phyloP scores from a whole-genome alignment of 1,140 invertebrate genomes.

The Panagrolaimus sp. region DNA sequence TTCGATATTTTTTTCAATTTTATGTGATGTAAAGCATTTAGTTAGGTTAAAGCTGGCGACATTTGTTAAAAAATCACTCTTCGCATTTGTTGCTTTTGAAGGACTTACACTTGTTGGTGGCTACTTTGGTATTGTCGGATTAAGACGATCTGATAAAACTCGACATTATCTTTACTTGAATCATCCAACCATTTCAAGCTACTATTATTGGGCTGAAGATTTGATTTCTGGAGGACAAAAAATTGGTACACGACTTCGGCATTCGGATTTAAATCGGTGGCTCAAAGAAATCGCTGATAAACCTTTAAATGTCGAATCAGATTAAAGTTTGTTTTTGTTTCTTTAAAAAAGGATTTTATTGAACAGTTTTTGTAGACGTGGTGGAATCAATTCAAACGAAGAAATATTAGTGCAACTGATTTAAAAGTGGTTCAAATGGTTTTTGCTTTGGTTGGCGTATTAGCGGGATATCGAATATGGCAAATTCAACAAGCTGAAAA shows the following conservation, averaged over 20 bases:
- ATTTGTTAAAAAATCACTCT: neutral
- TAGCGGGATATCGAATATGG: neutral
- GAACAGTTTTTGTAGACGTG: neutral
- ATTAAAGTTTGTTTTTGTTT: neutral
- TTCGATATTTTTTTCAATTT: too few relatives aligned
- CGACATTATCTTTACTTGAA: neutral
- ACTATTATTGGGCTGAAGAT: conserved; percentile 2
- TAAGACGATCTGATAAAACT: conserved; percentile 4
- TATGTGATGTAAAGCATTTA: too few relatives aligned
- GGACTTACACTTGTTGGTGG: neutral
- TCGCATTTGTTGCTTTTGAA: conserved; percentile 8
- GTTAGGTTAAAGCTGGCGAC: neutral
- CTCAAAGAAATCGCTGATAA: neutral
- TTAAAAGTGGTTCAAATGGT: conserved; percentile 6
- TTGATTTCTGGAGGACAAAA: neutral
- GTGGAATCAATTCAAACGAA: neutral
- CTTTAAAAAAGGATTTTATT: neutral
- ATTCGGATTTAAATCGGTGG: conserved; percentile 14
- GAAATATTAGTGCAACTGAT: neutral
- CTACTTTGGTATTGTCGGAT: neutral
- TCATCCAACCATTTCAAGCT: neutral
- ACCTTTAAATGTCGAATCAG: neutral
- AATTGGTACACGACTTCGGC: neutral
- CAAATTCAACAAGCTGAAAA: neutral
- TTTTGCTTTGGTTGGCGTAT: neutral